Evolutionary conservation across 2,797 vertebrate genomes (phyloP).

Genomic region (Lutra lutra): DNA sequence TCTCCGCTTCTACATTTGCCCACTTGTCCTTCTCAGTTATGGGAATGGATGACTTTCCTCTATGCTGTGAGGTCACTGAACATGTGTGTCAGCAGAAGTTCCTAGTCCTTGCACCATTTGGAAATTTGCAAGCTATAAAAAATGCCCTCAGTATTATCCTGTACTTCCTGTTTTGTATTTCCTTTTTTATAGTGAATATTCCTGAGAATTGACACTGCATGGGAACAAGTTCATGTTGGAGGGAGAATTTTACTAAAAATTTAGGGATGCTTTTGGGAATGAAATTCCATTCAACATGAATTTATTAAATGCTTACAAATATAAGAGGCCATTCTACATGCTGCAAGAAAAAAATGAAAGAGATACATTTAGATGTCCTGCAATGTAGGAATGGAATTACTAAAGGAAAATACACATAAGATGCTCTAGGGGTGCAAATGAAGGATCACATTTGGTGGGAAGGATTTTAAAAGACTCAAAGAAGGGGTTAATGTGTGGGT

Average conservation of each 20-base stretch:
- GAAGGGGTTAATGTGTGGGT: background rate
- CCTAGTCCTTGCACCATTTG: background rate
- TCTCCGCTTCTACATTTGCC: background rate
- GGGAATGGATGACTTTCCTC: background rate
- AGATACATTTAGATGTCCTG: background rate
- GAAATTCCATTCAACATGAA: background rate
- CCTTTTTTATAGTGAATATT: background rate
- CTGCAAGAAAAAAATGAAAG: conserved; percentile 32
- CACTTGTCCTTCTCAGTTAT: background rate
- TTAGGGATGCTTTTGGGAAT: background rate
- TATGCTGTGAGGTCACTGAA: background rate
- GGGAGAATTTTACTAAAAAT: background rate
- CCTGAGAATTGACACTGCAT: background rate
- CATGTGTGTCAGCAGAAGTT: background rate
- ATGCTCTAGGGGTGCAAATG: background rate
- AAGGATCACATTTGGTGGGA: background rate
- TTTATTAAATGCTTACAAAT: conserved; percentile 27
- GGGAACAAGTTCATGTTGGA: background rate
- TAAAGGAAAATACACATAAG: background rate
- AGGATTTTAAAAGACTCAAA: background rate
- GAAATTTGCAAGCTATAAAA: background rate
- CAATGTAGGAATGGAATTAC: background rate
- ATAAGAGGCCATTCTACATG: background rate
- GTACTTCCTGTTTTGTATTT: conserved; percentile 16
- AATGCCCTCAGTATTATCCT: background rate